phyloP scores from a whole-genome alignment of 1,140 invertebrate species.

The Ganaspis sp. region DNA sequence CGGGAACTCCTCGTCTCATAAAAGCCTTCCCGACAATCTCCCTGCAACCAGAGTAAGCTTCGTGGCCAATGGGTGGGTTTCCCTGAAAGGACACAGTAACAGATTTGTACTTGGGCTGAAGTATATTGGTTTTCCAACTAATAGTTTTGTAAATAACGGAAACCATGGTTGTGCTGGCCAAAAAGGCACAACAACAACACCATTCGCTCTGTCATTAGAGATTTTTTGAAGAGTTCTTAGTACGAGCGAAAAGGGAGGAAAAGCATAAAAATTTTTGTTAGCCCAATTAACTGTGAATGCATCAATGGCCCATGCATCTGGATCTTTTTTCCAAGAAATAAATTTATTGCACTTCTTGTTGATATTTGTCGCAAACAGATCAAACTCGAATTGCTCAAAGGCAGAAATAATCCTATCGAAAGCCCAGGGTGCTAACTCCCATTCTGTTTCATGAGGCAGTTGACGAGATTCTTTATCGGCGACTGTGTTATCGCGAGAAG shows the following conservation, averaged over 20 bases:
- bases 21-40: constrained; percentile 11
- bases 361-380: too few species aligned
- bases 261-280: not conserved
- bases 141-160: constrained; percentile 5
- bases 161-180: constrained; percentile 39
- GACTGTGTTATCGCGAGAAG: not conserved
- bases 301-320: not conserved
- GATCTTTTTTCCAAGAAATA: not conserved
- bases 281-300: not conserved
- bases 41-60: constrained; percentile 46
- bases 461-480: not conserved
- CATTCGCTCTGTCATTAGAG: constrained; percentile 8
- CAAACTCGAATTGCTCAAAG: too few species aligned
- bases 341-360: not conserved
- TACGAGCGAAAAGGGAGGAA: too few species aligned
- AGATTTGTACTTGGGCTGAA: constrained; percentile 42
- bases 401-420: not conserved
- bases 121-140: constrained; percentile 23
- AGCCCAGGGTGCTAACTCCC: not conserved
- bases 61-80: constrained; percentile 46
- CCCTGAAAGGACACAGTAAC: constrained; percentile 47
- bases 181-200: constrained; percentile 25
- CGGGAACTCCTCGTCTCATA: too few species aligned
- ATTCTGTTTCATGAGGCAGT: not conserved
- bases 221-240: constrained; percentile 36